A percentile compares a stretch with the other conserved stretches of the same genome.
phyloP scores from a whole-genome alignment of 2,113 vertebrate genomes.

The Anser brachyrhynchus region DNA sequence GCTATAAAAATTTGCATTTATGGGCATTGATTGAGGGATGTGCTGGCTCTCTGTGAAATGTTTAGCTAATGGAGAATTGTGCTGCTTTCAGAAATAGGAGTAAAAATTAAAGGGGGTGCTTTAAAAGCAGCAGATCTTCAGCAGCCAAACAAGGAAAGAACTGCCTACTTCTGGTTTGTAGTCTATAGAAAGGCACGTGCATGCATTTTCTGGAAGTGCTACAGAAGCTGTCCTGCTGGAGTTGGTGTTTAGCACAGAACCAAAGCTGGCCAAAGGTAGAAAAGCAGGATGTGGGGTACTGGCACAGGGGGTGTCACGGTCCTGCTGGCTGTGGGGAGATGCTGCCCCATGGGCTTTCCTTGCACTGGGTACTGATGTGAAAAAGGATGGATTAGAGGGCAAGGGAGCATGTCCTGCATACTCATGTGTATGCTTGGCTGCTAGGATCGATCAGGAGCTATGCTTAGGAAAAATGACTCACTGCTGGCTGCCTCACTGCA shows the following conservation, averaged over 20 bases:
- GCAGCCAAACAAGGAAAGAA: not conserved
- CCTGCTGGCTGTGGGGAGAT: not conserved
- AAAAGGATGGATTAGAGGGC: not conserved
- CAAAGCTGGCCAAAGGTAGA: not conserved
- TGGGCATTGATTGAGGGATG: not conserved
- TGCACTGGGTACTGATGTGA: not conserved
- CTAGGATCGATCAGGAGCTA: not conserved
- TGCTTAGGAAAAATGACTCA: not conserved
- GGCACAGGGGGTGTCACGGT: fast-evolving
- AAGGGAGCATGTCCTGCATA: not conserved
- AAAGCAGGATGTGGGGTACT: not conserved
- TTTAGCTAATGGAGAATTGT: not conserved
- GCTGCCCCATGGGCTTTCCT: not conserved
- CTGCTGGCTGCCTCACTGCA: not conserved
- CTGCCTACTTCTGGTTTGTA: not conserved
- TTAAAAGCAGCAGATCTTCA: not conserved
- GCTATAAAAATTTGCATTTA: not conserved
- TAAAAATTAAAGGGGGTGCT: not conserved
- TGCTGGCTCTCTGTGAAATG: not conserved
- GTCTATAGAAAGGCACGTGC: not conserved
- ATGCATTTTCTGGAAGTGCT: not conserved
- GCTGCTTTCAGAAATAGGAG: not conserved
- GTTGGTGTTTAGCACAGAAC: not conserved
- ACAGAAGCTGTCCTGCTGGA: not conserved
- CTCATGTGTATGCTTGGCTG: not conserved